Base-by-base conservation (phyloP, 2,113 vertebrate genomes). In the Melanerpes aurifrons region DNA sequence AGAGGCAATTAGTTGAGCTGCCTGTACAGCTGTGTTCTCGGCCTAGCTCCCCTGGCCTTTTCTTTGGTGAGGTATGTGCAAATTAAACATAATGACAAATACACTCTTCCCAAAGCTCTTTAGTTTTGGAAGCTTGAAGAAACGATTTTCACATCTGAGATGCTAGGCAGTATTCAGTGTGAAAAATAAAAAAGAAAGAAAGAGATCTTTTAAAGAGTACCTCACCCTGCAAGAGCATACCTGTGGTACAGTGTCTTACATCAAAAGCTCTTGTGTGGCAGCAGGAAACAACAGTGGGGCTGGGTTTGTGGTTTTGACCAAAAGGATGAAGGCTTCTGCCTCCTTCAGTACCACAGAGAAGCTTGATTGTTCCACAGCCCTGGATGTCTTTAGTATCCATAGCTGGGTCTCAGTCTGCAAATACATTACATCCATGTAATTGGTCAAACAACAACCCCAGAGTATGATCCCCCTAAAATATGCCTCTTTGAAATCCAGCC, bases 21-120 rank as follows among this genome's bases (percentile, higher is more conserved):
- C 96, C 98, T 96, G 97, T 98, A 98, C 98, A 98, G 98, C 98
- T 98, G 98, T 98, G 98, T 97, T 98, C 98, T 97, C 96, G 31
- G 98, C 96, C 97, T 96, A 96, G 94, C 94, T 98, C 98, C 97
- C 97, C 92, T 98, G 97, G 97, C 97, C 97, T 97, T 98, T 97
- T 95, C 97, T 96, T 98, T 97, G 97, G 96, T 97, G 97, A 98
- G 97, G 97, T 98, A 97, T 97, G 96, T 96, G 96, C 97, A 98
- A 98, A 98, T 98, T 97, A 97, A 97, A 96, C 92, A 95, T 98
- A 98, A 98, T 98, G 98, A 98, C 97, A 98, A 98, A 98, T 97
- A 96, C 94, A 94, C 89, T 96, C 94, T 97, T 95, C 95, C 95
- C 95, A 97, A 93, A 98, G 97, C 92, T 93, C 96, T 94, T 93